Conservation (phyloP, 2,113 vertebrate genomes). For the Dicaeum eximium region DNA sequence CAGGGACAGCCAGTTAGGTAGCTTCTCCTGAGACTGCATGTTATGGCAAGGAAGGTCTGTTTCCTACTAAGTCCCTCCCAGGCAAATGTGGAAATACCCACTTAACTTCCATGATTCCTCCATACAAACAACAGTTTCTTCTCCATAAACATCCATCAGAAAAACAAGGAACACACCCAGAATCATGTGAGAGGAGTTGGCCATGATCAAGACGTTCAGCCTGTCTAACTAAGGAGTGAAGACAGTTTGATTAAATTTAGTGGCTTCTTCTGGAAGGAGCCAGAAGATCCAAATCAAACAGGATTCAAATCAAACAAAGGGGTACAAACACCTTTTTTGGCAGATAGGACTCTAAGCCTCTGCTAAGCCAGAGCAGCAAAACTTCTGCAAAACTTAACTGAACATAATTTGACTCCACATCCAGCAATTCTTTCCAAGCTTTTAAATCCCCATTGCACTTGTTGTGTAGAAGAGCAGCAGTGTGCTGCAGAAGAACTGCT, state of each 20-base stretch:
- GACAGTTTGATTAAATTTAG: background rate
- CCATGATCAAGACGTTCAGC: background rate
- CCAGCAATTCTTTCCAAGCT: background rate
- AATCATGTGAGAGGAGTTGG: background rate
- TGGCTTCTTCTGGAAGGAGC: background rate
- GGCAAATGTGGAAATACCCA: background rate
- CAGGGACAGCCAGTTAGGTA: background rate
- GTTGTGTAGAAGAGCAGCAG: background rate
- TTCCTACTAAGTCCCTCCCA: background rate
- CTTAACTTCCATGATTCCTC: background rate
- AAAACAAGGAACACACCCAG: background rate
- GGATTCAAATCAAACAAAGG: background rate
- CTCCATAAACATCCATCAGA: background rate
- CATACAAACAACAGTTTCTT: background rate
- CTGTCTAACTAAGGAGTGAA: background rate
- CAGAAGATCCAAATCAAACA: background rate
- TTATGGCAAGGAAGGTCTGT: background rate
- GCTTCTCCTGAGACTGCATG: background rate
- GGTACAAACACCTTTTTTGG: background rate
- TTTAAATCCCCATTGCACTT: background rate
- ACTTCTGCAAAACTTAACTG: background rate
- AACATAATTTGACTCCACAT: background rate
- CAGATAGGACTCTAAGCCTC: background rate
- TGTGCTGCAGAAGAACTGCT: too few relatives aligned
- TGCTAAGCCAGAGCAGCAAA: background rate